These are phyloP conservation scores for Helicoverpa assulta DNA, from an alignment of 2,888 invertebrate species.

Conservation along the genomic window DNA sequence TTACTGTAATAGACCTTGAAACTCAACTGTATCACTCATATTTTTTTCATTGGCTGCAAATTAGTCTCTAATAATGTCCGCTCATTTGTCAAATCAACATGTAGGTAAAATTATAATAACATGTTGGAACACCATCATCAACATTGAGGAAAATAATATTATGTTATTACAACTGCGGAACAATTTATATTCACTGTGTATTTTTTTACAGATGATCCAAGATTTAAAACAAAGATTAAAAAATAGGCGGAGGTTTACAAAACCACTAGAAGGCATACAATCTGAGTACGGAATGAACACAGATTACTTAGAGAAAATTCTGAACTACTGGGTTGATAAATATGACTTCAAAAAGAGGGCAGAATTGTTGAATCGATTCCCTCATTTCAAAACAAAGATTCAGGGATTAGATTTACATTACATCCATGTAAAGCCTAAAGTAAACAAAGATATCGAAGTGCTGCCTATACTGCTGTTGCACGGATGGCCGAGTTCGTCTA, in stretches of 20 bases:
- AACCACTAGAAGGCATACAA: slow-evolving; percentile 92
- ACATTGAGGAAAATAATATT: too few relatives aligned
- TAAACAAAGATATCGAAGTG: slow-evolving; percentile 67
- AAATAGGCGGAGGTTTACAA: slow-evolving; percentile 86
- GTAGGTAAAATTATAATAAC: background rate
- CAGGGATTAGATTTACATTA: slow-evolving; percentile 94
- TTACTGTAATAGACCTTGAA: background rate
- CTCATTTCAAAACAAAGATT: slow-evolving; percentile 94
- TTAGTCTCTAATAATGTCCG: background rate
- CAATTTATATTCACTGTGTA: too few relatives aligned
- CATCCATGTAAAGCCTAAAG: slow-evolving; percentile 91
- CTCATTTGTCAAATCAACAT: background rate
- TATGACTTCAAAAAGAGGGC: slow-evolving; percentile 92
- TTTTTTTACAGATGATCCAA: slow-evolving; percentile 83
- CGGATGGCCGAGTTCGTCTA: slow-evolving; percentile 97
- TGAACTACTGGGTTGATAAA: slow-evolving; percentile 94
- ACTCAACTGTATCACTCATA: background rate
- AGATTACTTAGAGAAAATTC: slow-evolving; percentile 91
- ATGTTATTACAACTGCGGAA: too few relatives aligned
- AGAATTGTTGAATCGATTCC: slow-evolving; percentile 92
- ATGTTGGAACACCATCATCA: background rate
- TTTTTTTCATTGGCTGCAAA: background rate
- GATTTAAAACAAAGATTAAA: slow-evolving; percentile 91
- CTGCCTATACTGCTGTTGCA: slow-evolving; percentile 94
- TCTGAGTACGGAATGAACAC: slow-evolving; percentile 96